phyloP scores from a whole-genome alignment of 2,888 invertebrate genomes.

The Dynastes hyllus region DNA sequence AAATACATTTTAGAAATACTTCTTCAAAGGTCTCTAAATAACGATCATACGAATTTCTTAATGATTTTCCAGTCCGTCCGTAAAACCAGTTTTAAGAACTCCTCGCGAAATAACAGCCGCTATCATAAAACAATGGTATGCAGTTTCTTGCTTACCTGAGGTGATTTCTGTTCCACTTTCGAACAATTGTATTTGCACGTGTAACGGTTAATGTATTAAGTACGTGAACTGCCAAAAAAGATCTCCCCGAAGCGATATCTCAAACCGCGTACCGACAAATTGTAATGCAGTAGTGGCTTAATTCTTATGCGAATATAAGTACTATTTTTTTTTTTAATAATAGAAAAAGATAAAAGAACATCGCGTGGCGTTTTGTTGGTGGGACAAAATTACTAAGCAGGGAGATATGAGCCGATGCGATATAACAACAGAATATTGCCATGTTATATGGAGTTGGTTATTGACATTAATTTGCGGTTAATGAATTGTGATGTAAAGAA shows the following conservation, averaged over 20 bases:
- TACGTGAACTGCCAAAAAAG: background rate
- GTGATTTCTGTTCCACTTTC: background rate
- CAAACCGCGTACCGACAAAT: slow-evolving; percentile 16
- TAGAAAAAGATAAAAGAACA: slow-evolving; percentile 42
- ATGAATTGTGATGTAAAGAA: slow-evolving; percentile 25
- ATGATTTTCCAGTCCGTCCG: background rate
- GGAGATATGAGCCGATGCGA: slow-evolving; percentile 5
- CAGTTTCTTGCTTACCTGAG: background rate
- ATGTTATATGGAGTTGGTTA: slow-evolving; percentile 15
- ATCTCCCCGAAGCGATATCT: background rate
- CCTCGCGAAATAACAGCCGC: background rate
- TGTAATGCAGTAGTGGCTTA: background rate
- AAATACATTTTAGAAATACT: background rate
- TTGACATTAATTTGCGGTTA: slow-evolving; percentile 25
- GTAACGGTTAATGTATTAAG: background rate
- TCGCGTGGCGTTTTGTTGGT: slow-evolving; percentile 30
- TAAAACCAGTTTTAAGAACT: background rate
- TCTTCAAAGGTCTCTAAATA: background rate
- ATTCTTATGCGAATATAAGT: slow-evolving; percentile 20
- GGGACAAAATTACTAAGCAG: slow-evolving; percentile 20
- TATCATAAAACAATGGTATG: background rate
- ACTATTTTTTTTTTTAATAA: slow-evolving; percentile 27
- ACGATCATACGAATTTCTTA: background rate
- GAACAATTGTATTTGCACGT: background rate
- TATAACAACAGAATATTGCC: slow-evolving; percentile 2